phyloP scores from a whole-genome alignment of 2,888 invertebrate genomes.

The Galeruca laticollis region DNA sequence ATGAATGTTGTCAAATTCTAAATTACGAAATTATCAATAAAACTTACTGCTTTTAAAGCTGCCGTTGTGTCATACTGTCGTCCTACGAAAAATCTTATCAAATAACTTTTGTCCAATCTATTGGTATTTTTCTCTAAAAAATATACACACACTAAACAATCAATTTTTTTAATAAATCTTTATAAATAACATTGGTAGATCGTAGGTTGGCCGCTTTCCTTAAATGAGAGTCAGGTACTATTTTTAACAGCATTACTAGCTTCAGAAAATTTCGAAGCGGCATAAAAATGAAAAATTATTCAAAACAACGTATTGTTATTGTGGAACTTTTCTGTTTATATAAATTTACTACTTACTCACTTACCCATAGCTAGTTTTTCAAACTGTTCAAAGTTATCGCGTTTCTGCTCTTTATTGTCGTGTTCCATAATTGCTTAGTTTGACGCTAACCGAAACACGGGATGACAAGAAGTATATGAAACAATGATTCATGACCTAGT shows the following conservation, averaged over 20 bases:
- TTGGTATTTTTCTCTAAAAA: constrained; percentile 41
- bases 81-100: constrained; percentile 42
- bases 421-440: constrained; percentile 41
- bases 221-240: too few species aligned
- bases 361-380: constrained; percentile 32
- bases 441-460: background rate
- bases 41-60: constrained; percentile 45
- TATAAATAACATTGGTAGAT: too few species aligned
- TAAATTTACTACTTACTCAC: background rate
- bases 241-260: too few species aligned
- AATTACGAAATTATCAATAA: background rate
- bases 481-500: constrained; percentile 10
- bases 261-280: too few species aligned
- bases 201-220: too few species aligned
- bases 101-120: constrained; percentile 40
- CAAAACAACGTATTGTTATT: too few species aligned
- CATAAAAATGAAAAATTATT: too few species aligned
- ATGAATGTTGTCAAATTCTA: too few species aligned
- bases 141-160: too few species aligned
- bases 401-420: constrained; percentile 12
- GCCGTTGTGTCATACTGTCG: constrained; percentile 33
- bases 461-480: background rate
- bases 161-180: too few species aligned
- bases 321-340: too few species aligned
- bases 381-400: constrained; percentile 23